phyloP scores from a whole-genome alignment of 2,113 vertebrate genomes.

The Pomatostomus ruficeps region DNA sequence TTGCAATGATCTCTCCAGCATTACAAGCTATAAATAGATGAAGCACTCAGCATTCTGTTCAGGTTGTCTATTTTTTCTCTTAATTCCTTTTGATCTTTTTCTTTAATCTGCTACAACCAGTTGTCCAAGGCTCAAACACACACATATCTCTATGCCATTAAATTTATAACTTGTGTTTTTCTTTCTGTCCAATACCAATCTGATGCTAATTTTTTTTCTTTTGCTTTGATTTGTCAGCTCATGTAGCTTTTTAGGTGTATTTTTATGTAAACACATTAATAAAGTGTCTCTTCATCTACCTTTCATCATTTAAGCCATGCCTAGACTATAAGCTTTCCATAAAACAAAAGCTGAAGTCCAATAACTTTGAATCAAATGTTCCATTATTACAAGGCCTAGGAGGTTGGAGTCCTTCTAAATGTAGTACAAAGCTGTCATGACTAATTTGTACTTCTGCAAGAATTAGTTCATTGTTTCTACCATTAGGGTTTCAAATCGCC shows the following conservation, averaged over 20 bases:
- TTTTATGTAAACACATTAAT: background rate
- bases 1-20: background rate
- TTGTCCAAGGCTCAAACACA: background rate
- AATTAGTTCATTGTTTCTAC: background rate
- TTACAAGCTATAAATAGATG: background rate
- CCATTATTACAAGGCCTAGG: background rate
- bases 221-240: background rate
- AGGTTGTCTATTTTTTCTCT: background rate
- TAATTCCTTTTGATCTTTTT: background rate
- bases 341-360: background rate
- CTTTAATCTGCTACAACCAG: background rate
- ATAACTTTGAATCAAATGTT: background rate
- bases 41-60: background rate
- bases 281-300: background rate
- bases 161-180: background rate
- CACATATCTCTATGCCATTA: background rate
- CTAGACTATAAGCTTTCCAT: background rate
- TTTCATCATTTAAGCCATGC: background rate
- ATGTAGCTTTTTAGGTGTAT: background rate
- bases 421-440: background rate
- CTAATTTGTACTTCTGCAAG: background rate
- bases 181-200: background rate
- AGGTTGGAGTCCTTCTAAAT: background rate
- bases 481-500: background rate
- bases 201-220: background rate